A percentile compares a stretch with the other conserved stretches of the same genome.
phyloP scores from a whole-genome alignment of 1,140 invertebrate species.

The Potamilus streckersoni region DNA sequence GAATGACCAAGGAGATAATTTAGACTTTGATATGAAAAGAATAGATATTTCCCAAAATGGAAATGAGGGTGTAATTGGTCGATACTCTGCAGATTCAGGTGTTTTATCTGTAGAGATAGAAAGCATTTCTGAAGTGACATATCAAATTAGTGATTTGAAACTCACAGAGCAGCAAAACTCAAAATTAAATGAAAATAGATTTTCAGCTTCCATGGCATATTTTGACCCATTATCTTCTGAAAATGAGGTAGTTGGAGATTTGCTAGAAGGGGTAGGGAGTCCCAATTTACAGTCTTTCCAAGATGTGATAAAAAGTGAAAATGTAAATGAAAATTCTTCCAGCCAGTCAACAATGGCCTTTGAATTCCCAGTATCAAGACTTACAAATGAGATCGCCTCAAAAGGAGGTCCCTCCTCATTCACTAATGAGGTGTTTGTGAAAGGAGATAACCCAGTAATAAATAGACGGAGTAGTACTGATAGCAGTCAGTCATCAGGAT shows the following conservation, averaged over 20 bases:
- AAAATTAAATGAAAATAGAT: slow-evolving; percentile 53
- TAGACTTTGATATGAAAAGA: not conserved
- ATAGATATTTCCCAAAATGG: not conserved
- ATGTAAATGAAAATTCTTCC: not conserved
- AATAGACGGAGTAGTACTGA: slow-evolving; percentile 28
- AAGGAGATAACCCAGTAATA: no score
- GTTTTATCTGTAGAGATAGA: slow-evolving; percentile 8
- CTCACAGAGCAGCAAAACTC: slow-evolving; percentile 60
- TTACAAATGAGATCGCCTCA: no score
- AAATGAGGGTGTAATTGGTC: slow-evolving; percentile 6
- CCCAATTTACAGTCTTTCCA: slow-evolving; percentile 8
- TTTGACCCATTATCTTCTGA: slow-evolving; percentile 60
- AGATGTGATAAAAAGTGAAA: slow-evolving; percentile 9
- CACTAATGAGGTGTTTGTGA: no score
- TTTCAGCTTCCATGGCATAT: slow-evolving; percentile 54
- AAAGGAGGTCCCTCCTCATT: no score
- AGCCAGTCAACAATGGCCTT: no score
- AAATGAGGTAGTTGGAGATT: slow-evolving; percentile 14
- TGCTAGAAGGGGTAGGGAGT: slow-evolving; percentile 24
- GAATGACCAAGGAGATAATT: not conserved
- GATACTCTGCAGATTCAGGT: slow-evolving; percentile 19
- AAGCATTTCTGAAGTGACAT: not conserved
- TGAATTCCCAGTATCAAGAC: no score
- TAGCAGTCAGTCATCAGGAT: slow-evolving; percentile 42
- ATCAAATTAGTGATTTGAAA: slow-evolving; percentile 38